Conservation (phyloP, 2,113 vertebrate genomes). For the Sinocyclocheilus maitianheensis region DNA sequence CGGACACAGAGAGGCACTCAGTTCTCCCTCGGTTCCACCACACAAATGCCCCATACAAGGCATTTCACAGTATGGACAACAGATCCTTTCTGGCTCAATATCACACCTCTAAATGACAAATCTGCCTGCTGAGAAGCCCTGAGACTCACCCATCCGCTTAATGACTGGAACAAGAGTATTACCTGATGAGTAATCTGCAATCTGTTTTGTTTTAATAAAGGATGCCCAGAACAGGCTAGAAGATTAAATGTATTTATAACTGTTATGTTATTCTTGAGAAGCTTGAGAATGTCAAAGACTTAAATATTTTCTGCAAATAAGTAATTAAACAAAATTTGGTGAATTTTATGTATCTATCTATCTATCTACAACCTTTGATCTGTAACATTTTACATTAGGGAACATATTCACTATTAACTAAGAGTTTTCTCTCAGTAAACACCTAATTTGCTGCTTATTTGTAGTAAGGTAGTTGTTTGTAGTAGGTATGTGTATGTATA, state of each 20-base stretch:
- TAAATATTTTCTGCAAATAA: no score
- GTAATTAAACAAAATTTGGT: no score
- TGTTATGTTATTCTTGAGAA: slow-evolving; percentile 1
- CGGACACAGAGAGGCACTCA: slow-evolving; percentile 39
- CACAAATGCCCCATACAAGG: slow-evolving; percentile 37
- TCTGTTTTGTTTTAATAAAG: slow-evolving; percentile 3
- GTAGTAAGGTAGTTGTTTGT: no score
- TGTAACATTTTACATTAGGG: no score
- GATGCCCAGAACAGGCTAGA: background rate
- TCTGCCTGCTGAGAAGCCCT: slow-evolving; percentile 31
- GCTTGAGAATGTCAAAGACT: background rate
- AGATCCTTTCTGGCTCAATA: slow-evolving; percentile 24
- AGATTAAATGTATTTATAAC: slow-evolving; percentile 40
- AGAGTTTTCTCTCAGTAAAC: no score
- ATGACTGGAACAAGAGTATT: slow-evolving; percentile 8
- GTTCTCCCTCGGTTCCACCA: slow-evolving; percentile 10
- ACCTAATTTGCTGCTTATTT: no score
- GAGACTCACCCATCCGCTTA: slow-evolving; percentile 29
- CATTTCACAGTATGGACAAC: slow-evolving; percentile 37
- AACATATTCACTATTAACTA: no score
- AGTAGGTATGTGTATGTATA: no score
- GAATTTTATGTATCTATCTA: no score
- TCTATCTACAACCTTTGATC: no score
- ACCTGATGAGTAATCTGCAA: slow-evolving; percentile 45
- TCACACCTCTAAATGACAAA: slow-evolving; percentile 14